Percentiles rank a stretch among this genome's conserved stretches.
Conservation (phyloP, 2,113 vertebrate species). For the Rhabdomys dilectus region DNA sequence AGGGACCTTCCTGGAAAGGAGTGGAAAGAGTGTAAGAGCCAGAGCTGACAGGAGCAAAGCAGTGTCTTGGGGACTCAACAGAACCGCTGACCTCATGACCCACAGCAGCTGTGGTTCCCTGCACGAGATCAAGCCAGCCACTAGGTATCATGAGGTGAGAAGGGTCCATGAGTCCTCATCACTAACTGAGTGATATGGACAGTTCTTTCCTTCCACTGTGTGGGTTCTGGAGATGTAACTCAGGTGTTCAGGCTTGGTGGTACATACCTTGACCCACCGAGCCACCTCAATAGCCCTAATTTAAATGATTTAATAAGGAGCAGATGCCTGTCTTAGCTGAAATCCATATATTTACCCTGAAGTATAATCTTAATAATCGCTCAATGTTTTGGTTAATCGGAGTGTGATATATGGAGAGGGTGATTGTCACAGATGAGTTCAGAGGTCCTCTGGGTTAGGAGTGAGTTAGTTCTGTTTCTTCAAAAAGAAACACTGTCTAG, state of each 20-base stretch:
- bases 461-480: neutral
- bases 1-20: neutral
- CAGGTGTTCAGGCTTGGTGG: neutral
- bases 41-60: neutral
- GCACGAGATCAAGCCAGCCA: neutral
- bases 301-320: neutral
- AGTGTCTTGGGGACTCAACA: neutral
- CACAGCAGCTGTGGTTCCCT: neutral
- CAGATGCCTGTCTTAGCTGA: neutral
- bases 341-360: neutral
- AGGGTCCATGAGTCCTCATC: neutral
- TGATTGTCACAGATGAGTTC: neutral
- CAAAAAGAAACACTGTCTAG: neutral
- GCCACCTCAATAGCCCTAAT: neutral
- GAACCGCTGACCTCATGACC: neutral
- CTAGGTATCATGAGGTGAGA: neutral
- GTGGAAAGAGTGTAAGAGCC: neutral
- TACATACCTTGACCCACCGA: neutral
- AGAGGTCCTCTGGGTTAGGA: neutral
- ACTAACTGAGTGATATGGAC: neutral
- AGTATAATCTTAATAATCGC: neutral
- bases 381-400: constrained; percentile 23
- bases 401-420: neutral
- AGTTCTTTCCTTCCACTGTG: neutral
- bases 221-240: neutral